A percentile compares a stretch with the other conserved stretches of the same genome.
phyloP scores from a whole-genome alignment of 2,888 invertebrate species.

The Drosophila heteroneura region DNA sequence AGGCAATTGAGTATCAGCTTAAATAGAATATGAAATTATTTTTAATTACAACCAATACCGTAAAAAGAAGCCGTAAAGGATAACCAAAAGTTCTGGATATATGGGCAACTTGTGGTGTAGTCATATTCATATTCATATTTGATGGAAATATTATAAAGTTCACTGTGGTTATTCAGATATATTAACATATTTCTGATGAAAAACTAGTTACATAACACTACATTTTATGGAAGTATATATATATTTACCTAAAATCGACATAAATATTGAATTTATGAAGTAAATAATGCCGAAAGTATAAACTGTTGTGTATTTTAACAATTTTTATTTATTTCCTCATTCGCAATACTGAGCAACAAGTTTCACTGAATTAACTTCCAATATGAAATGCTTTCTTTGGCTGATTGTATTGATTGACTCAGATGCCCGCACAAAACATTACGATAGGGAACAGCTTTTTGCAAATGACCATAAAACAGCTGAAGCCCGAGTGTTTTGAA shows the following conservation, averaged over 20 bases:
- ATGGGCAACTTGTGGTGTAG: not conserved
- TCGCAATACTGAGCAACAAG: not conserved
- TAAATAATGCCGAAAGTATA: not conserved
- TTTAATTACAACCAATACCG: not conserved
- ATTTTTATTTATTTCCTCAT: not conserved
- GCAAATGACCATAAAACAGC: constrained; percentile 27
- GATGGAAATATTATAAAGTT: not conserved
- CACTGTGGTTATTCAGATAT: not conserved
- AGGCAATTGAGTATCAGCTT: not conserved
- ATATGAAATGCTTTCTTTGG: constrained; percentile 6
- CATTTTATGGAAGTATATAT: not conserved
- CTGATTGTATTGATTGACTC: not conserved
- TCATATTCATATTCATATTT: not conserved
- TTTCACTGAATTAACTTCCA: not conserved
- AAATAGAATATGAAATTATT: not conserved
- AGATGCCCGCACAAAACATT: constrained; percentile 4
- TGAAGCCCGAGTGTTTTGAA: constrained; percentile 12
- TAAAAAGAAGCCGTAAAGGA: not conserved
- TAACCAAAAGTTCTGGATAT: not conserved
- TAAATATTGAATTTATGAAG: not conserved
- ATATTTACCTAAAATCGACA: not conserved
- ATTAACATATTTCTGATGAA: not conserved
- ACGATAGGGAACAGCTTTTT: constrained; percentile 49
- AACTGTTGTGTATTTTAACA: not conserved
- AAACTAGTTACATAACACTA: not conserved